Evolutionary conservation across 2,797 vertebrate genomes (phyloP), one percentile per base, ranked within the genome.

Genomic region (Acrossocheilus wenchowensis): DNA sequence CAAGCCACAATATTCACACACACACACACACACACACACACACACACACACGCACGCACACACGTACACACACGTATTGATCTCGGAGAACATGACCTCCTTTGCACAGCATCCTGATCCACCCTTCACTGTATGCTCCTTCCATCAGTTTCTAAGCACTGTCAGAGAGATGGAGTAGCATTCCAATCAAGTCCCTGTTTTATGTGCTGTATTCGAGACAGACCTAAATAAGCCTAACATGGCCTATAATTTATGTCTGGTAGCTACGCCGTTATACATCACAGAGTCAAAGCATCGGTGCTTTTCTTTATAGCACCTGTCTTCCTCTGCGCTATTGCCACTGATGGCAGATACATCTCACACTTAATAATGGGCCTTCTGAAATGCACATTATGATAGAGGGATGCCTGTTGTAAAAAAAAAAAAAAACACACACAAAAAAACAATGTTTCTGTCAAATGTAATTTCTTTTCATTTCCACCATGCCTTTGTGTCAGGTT

Each of bases 291-390:
- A 91, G 91, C 90, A 88, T 91, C 87, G 92, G 95, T 92, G 93
- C 89, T 95, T 93, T 94, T 94, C 90, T 92, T 94, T 92, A 93
- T 93, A 93, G 92, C 92, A 92, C 93, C 92, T 88, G 90, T 94
- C 93, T 93, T 92, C 93, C 86, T 90, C 87, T 89, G 89, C 93
- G 90, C 92, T 93, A 93, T 94, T 92, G 90, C 89, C 86, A 87
- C 88, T 89, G 93, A 94, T 92, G 92, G 90, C 88, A 88, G 91
- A 69, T 77, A 95, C 94, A 95, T 94, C 94, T 95, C 92, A 92
- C 90, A 84, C 91, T 92, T 94, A 94, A 94, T 94, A 94, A 94
- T 94, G 91, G 93, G 14, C 90, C 92, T 87, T 90, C 88, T 90
- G 92, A 86, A 83, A 88, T 85, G 87, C 92, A 83, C 81, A 82